Base-by-base conservation (phyloP, 2,888 invertebrate genomes). In the Cheilosia urbana region DNA sequence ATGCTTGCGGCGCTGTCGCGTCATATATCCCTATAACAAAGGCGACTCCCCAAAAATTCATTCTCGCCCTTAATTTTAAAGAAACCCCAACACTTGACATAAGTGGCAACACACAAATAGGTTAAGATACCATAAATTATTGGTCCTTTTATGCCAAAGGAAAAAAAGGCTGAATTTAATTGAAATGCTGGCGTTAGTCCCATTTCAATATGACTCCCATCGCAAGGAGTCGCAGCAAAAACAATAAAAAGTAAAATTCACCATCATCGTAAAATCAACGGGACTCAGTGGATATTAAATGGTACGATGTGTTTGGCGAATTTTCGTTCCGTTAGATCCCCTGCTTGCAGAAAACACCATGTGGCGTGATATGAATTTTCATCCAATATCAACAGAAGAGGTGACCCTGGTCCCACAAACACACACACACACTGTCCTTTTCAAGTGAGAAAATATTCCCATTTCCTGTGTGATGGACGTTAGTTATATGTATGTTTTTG, bases 21-120 rank as follows among this genome's bases (percentile, higher is more conserved):
- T 47, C 47, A 11, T 17, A 19, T 7, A 27, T 27, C 24, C 24
- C 57, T 55, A 42, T 17, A 75, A 66, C 75, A 66, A 75, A 27
- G 40, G 47, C 27, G 40, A n/a, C 45, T 2, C 17, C 6, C 45
- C 45, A 15, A n/a, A 45, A 42, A 45, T 17, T 7, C 5, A 47
- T 24, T 30, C 55, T 40, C 45, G 37, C 6, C 24, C 24, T 49
- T 37, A 15, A 47, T 24, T 47, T 65, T 47, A 49, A 65, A 75
- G 47, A 40, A 27, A 40, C 27, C 40, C 40, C 37, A 58, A 17
- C 75, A 66, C 65, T 75, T 57, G 55, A 47, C 57, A 65, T 17
- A 47, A 75, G 65, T 75, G 65, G 47, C 49, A 75, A 30, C 57
- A 37, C 17, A 47, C 65, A 66, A 75, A 75, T 58, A 66, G 27